phyloP scores from a whole-genome alignment of 2,113 vertebrate genomes.

The Lamprotornis superbus region DNA sequence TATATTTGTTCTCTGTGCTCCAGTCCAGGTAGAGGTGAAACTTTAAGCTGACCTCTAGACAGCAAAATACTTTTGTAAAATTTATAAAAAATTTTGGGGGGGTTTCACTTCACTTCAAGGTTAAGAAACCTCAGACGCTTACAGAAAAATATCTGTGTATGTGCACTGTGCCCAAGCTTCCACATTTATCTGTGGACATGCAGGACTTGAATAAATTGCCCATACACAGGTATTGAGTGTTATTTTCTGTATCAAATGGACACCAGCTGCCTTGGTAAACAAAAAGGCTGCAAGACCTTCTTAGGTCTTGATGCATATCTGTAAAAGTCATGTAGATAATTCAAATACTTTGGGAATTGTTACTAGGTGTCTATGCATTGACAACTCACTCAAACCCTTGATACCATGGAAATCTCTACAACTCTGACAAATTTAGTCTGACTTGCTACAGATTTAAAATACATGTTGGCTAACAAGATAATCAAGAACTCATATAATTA shows the following conservation, averaged over 20 bases:
- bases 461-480: not conserved
- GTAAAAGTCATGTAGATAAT: not conserved
- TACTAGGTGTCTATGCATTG: not conserved
- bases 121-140: not conserved
- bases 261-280: not conserved
- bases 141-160: not conserved
- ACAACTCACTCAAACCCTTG: not conserved
- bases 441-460: not conserved
- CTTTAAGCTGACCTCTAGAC: not conserved
- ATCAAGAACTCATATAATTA: not conserved
- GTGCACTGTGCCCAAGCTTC: not conserved
- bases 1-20: not conserved
- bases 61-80: not conserved
- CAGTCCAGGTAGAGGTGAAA: not conserved
- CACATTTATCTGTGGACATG: not conserved
- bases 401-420: not conserved
- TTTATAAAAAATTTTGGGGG: not conserved
- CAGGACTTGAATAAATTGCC: not conserved
- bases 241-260: not conserved
- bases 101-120: not conserved
- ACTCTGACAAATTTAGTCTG: not conserved
- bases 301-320: not conserved
- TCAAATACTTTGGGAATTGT: not conserved
- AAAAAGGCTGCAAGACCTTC: not conserved
- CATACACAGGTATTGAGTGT: not conserved